Evolutionary conservation across 2,888 invertebrate genomes (phyloP).

Genomic region (Drosophila picticornis): DNA sequence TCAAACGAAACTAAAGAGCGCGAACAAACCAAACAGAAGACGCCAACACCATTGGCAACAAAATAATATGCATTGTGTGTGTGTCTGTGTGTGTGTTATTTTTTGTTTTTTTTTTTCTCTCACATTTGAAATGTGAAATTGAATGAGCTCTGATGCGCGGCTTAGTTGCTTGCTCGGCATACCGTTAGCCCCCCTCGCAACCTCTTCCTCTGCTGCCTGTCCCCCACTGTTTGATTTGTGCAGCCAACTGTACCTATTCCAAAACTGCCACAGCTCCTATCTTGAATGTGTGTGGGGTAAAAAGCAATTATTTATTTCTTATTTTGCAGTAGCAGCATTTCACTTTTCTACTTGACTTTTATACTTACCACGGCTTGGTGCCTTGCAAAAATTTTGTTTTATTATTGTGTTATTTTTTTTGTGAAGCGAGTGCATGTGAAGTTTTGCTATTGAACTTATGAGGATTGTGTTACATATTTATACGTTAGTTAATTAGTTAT

Average conservation of each 20-base stretch:
- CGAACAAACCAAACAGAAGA: constrained; percentile 20
- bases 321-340: constrained; percentile 58
- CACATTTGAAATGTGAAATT: constrained; percentile 62
- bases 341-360: constrained; percentile 64
- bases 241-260: constrained; percentile 52
- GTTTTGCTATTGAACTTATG: constrained; percentile 51
- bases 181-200: constrained; percentile 30
- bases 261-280: background rate
- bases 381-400: constrained; percentile 59
- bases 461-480: constrained; percentile 37
- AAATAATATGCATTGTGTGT: constrained; percentile 38
- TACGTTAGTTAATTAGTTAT: constrained; percentile 19
- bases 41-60: constrained; percentile 25
- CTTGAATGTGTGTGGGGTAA: constrained; percentile 14
- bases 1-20: constrained; percentile 31
- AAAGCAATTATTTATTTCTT: constrained; percentile 58
- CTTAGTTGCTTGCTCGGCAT: constrained; percentile 36
- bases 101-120: constrained; percentile 39
- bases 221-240: constrained; percentile 42
- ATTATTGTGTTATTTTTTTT: constrained; percentile 20
- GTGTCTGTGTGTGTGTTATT: background rate
- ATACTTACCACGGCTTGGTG: constrained; percentile 39
- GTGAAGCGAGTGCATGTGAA: constrained; percentile 20
- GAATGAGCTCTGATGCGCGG: constrained; percentile 61
- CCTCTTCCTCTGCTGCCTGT: background rate